These are phyloP conservation scores for Malurus elegans DNA, from an alignment of 2,113 vertebrate genomes.

Conservation along the genomic window DNA sequence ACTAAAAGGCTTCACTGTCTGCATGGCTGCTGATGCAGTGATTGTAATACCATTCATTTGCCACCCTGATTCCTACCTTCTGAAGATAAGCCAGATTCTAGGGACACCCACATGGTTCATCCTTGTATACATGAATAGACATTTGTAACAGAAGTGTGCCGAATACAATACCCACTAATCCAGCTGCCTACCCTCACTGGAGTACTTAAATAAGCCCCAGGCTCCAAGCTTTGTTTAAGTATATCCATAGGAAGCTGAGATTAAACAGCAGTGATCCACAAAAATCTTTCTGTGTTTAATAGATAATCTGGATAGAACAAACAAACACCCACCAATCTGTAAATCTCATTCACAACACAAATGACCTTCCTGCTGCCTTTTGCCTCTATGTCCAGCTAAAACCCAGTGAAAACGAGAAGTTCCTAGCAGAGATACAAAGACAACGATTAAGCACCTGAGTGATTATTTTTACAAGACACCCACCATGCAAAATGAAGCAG, in stretches of 20 bases:
- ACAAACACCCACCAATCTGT: neutral
- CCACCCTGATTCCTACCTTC: neutral
- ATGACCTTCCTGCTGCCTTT: neutral
- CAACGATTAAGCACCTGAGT: neutral
- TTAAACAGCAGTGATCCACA: neutral
- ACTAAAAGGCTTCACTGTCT: neutral
- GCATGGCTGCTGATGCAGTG: neutral
- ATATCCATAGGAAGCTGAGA: neutral
- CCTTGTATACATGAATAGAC: fast-evolving
- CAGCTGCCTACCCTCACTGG: neutral
- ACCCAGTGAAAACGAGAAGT: neutral
- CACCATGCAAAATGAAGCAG: neutral
- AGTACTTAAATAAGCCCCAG: neutral
- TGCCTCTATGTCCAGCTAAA: neutral
- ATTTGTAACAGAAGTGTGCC: neutral
- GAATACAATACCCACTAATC: neutral
- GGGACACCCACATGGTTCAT: neutral
- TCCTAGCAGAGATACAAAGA: neutral
- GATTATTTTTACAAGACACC: neutral
- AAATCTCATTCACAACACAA: neutral
- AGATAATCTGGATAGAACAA: neutral
- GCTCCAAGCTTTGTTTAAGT: neutral
- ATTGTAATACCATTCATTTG: neutral
- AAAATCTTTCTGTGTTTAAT: neutral
- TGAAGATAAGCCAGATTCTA: neutral